phyloP scores from a whole-genome alignment of 2,888 invertebrate genomes.

The Isoperla grammatica region DNA sequence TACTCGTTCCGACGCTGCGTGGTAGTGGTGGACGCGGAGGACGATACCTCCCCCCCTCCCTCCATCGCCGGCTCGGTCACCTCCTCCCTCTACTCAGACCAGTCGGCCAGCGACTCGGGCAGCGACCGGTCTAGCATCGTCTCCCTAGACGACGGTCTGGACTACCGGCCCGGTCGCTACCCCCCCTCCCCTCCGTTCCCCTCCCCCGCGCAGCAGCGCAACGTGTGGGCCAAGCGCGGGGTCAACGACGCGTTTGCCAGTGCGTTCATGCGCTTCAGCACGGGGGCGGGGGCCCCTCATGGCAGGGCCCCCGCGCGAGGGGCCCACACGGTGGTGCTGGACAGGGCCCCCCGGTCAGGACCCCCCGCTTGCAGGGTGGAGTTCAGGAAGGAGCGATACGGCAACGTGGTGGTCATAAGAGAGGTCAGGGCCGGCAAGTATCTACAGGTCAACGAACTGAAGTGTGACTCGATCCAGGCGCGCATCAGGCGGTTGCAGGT shows the following conservation, averaged over 20 bases:
- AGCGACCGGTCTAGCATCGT: constrained; percentile 49
- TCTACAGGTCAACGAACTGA: constrained; percentile 47
- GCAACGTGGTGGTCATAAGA: constrained; percentile 46
- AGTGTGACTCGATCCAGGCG: constrained; percentile 48
- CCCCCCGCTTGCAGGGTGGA: constrained; percentile 39
- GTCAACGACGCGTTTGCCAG: constrained; percentile 15
- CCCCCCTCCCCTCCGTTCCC: neutral
- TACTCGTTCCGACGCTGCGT: constrained; percentile 28
- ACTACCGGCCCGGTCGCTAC: constrained; percentile 34
- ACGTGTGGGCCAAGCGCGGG: constrained; percentile 19
- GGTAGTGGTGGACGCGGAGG: constrained; percentile 26
- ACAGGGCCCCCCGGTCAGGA: constrained; percentile 35
- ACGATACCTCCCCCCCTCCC: constrained; percentile 16
- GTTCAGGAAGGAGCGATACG: constrained; percentile 44
- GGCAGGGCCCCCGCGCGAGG: neutral
- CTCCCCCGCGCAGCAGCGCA: neutral
- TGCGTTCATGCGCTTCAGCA: constrained; percentile 19
- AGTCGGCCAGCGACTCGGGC: constrained; percentile 41
- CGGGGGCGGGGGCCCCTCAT: neutral
- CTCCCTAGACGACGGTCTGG: constrained; percentile 46
- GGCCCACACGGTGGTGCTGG: constrained; percentile 1
- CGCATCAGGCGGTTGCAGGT: constrained; percentile 46
- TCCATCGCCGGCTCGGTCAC: constrained; percentile 22
- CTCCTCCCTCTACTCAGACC: constrained; percentile 22
- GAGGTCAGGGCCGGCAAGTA: constrained; percentile 44